These are phyloP conservation scores for Bovichtus diacanthus DNA, from an alignment of 2,797 vertebrate genomes.

Conservation along the genomic window DNA sequence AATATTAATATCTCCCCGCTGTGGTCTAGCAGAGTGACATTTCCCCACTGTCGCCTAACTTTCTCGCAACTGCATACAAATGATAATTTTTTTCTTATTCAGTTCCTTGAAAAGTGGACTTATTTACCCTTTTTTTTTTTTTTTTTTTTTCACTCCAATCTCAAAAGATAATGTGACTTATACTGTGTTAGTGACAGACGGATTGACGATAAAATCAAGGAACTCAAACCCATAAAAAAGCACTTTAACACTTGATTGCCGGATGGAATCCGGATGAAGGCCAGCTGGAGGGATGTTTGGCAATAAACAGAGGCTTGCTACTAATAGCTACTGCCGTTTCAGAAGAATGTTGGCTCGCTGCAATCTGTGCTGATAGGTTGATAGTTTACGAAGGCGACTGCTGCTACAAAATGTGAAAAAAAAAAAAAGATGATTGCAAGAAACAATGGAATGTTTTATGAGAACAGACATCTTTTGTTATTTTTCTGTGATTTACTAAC, in stretches of 20 bases:
- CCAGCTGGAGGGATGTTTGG: conserved; percentile 8
- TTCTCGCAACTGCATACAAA: conserved; percentile 9
- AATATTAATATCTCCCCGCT: conserved; percentile 64
- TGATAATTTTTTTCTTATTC: not conserved
- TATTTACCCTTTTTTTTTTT: not conserved
- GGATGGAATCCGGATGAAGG: too few species aligned
- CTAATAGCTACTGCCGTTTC: not conserved
- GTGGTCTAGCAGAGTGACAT: conserved; percentile 46
- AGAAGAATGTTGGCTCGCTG: not conserved
- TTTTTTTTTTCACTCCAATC: not conserved
- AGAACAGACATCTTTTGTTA: not conserved
- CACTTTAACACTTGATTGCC: not conserved
- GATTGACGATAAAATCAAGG: not conserved
- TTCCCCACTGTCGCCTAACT: conserved; percentile 40
- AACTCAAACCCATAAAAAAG: not conserved
- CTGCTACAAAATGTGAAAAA: conserved; percentile 2
- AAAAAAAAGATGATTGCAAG: not conserved
- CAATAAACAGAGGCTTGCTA: not conserved
- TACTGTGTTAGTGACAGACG: not conserved
- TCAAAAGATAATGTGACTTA: not conserved
- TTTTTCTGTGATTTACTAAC: not conserved
- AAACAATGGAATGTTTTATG: not conserved
- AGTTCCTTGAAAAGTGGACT: not conserved
- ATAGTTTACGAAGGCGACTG: not conserved
- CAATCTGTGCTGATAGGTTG: not conserved